Base-by-base conservation (phyloP, 2,888 invertebrate species). In the Liopterus haemorrhoidalis region DNA sequence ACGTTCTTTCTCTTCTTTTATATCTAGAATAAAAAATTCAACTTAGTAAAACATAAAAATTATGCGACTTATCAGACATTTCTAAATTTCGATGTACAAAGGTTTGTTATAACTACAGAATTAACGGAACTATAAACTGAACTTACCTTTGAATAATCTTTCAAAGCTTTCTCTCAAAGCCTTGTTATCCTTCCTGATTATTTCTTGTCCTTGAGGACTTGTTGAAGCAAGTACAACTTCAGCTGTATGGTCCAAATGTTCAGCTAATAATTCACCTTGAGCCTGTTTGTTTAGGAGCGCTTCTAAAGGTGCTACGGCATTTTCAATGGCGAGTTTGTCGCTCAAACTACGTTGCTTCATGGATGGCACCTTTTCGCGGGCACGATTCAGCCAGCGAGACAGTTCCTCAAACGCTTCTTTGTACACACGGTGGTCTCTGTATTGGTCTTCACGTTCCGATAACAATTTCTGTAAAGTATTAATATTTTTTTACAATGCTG, bases 371-470 rank as follows among this genome's bases (percentile, higher is more conserved):
- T 90, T 91, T 68, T 93, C 92, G 50, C 90, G 79, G 1, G 91
- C 86, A 54, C 91, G 75, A 41, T 80, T 82, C 50, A 95, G 74
- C 93, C 94, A 95, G 41, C 84, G 81, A 36, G 85, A 84, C 11
- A 94, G 75, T 60, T 91, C 91, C 60, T 93, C 92, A 53, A 88
- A 85, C 4, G 92, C 88, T 68, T 92, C 92, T 63, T 93, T 93
- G 64, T 92, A 95, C 1, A 83, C 66, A 49, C 87, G 79, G 60
- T 93, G 92, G 63, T 93, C 90, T 60, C 85, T 82, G 60, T 85
- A 90, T 61, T 92, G 88, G 58, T 85, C 83, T 64, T 90, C 89
- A 12, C 90, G 77, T 59, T 90, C 87, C 2, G 75, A 70, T 9
- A 90, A 70, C 21, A 91, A 61, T 63, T 81, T 82, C 68, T 71